Base-by-base conservation (phyloP, 2,113 vertebrate species). In the Delphinapterus leucas region DNA sequence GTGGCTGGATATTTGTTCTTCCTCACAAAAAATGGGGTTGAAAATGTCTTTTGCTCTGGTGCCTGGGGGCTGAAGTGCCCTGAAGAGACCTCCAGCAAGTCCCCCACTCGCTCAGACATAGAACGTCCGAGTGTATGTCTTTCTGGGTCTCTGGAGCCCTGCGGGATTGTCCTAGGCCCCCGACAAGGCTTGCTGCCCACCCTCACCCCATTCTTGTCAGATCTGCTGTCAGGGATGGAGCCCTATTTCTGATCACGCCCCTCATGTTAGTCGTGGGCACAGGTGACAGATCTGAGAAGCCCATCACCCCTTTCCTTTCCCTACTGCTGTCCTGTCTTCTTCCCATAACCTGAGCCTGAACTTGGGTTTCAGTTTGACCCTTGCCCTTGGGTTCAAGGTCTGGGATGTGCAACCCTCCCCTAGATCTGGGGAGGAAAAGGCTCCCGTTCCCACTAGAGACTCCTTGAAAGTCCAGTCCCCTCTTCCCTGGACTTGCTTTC, bases 251-350 rank as follows among this genome's bases (percentile, higher is more conserved):
- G 25, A 8, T 26, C 12, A 2, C 18, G 6, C 21, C 21, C 60
- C 38, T 79, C 3, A 9, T 2, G 15, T 20, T 47, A 26, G 47
- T 41, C 2, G 1, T 23, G 58, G 31, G 12, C 49, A 38, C 63
- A 68, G 17, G 20, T 17, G 26, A 17, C 5, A 31, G 25, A 13
- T 12, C 44, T 5, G 28, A 41, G 33, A 6, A 6, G 26, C 28
- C 63, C 41, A 5, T 3, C 33, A 5, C 31, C 1, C 15, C 0
- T 1, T 5, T 20, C 6, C 7, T 20, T 8, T 58, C 28, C 20
- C 33, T 65, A 17, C 49, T 21, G 41, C 15, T 47, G 8, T 49
- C 31, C 21, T 36, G 5, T 25, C 61, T 21, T 41, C n/a, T n/a
- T 86, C 28, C 44, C 67, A n/a, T 25, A 58, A 20, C 1, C 8